phyloP scores from a whole-genome alignment of 2,113 vertebrate species.

The Rhodinocichla rosea region DNA sequence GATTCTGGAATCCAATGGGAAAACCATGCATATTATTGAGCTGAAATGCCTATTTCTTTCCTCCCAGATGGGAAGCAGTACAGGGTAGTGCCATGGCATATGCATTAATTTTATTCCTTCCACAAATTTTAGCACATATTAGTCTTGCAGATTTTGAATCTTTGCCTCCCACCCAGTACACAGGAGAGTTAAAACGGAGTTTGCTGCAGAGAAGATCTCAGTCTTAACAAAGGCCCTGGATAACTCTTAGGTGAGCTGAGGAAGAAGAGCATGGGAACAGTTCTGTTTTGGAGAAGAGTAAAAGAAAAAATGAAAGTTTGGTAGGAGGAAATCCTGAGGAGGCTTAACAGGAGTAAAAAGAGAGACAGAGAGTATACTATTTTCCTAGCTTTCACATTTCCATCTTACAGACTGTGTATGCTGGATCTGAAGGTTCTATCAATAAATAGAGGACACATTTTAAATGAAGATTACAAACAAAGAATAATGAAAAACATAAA shows the following conservation, averaged over 20 bases:
- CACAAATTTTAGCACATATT: constrained; percentile 39
- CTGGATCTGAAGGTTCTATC: neutral
- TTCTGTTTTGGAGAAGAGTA: neutral
- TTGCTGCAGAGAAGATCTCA: neutral
- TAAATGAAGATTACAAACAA: neutral
- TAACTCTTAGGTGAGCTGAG: neutral
- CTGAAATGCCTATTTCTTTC: constrained; percentile 53
- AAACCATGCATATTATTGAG: constrained; percentile 56
- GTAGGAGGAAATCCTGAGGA: neutral
- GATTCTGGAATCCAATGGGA: constrained; percentile 53
- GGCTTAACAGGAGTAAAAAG: neutral
- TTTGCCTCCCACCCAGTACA: constrained; percentile 18
- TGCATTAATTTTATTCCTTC: constrained; percentile 56
- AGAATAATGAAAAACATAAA: neutral
- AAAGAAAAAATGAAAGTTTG: neutral
- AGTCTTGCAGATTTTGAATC: constrained; percentile 44
- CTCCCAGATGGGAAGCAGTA: constrained; percentile 49
- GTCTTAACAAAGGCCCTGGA: neutral
- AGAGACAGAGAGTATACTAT: neutral
- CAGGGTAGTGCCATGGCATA: constrained; percentile 26
- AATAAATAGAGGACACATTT: neutral
- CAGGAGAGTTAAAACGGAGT: constrained; percentile 32
- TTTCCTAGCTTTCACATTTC: neutral
- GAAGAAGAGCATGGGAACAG: neutral
- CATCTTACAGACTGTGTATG: neutral